These are phyloP conservation scores for Seriola aureovittata DNA, from an alignment of 2,113 vertebrate genomes.

Conservation along the genomic window DNA sequence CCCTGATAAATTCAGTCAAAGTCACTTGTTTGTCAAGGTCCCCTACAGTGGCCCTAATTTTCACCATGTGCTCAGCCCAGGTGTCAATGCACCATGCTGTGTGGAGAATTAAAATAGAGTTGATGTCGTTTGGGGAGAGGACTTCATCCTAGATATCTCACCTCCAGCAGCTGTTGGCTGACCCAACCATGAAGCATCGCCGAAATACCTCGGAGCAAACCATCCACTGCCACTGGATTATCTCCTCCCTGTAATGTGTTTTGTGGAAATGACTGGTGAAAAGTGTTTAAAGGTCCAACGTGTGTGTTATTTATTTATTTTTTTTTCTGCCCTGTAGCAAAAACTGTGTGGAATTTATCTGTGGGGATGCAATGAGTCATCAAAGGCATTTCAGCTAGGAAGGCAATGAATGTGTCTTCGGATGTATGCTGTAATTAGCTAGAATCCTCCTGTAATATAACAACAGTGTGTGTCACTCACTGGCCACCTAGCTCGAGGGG, in stretches of 20 bases:
- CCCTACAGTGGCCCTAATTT: slow-evolving; percentile 73
- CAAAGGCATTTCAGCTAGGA: slow-evolving; percentile 2
- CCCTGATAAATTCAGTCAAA: slow-evolving; percentile 68
- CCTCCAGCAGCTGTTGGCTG: slow-evolving; percentile 75
- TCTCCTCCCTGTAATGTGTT: slow-evolving; percentile 26
- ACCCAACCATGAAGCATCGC: slow-evolving; percentile 58
- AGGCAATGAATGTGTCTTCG: slow-evolving; percentile 15
- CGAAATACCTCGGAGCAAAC: slow-evolving; percentile 46
- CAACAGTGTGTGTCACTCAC: slow-evolving; percentile 35
- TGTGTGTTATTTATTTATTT: slow-evolving; percentile 37
- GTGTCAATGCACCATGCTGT: slow-evolving; percentile 71
- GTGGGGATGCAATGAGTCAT: slow-evolving; percentile 29
- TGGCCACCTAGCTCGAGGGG: slow-evolving; percentile 35
- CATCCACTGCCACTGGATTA: slow-evolving; percentile 43
- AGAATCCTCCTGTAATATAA: background rate
- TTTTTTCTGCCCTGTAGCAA: slow-evolving; percentile 41
- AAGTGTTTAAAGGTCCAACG: slow-evolving; percentile 38
- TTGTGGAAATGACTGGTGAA: slow-evolving; percentile 32
- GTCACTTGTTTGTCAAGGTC: slow-evolving; percentile 79
- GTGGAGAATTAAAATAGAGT: slow-evolving; percentile 78
- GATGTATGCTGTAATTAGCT: slow-evolving; percentile 45
- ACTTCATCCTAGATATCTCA: slow-evolving; percentile 75
- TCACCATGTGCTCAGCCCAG: slow-evolving; percentile 68
- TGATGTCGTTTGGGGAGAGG: slow-evolving; percentile 67
- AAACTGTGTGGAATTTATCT: slow-evolving; percentile 20